Evolutionary conservation across 2,113 vertebrate genomes (phyloP).

Genomic region (Alaudala cheleensis): DNA sequence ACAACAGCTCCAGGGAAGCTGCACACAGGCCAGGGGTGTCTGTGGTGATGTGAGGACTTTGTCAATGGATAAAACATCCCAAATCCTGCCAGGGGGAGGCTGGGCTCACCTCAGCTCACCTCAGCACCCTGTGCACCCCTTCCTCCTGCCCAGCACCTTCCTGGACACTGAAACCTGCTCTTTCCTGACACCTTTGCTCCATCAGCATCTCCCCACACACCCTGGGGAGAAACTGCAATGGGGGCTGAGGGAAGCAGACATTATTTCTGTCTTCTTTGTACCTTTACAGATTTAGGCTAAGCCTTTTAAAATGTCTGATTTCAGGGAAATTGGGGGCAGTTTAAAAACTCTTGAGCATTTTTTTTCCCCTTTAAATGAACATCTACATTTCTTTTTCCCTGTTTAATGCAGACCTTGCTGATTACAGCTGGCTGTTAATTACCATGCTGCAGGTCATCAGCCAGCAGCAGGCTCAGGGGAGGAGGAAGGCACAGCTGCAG

Average conservation of each 20-base stretch:
- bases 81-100: neutral
- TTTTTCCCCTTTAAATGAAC: neutral
- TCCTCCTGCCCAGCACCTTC: neutral
- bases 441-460: neutral
- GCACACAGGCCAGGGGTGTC: neutral
- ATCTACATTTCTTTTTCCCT: neutral
- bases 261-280: neutral
- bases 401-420: neutral
- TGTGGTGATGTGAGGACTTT: neutral
- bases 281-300: neutral
- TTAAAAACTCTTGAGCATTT: neutral
- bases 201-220: neutral
- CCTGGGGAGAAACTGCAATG: neutral
- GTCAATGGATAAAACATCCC: neutral
- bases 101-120: neutral
- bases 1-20: neutral
- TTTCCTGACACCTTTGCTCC: rapidly evolving
- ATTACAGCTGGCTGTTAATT: neutral
- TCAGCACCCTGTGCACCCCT: rapidly evolving
- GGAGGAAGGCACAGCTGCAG: neutral
- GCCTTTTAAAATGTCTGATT: neutral
- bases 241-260: neutral
- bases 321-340: neutral
- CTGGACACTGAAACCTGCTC: neutral
- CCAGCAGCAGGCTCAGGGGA: neutral